Conservation (phyloP, 2,888 invertebrate species). For the Scaptomyza tumidula region DNA sequence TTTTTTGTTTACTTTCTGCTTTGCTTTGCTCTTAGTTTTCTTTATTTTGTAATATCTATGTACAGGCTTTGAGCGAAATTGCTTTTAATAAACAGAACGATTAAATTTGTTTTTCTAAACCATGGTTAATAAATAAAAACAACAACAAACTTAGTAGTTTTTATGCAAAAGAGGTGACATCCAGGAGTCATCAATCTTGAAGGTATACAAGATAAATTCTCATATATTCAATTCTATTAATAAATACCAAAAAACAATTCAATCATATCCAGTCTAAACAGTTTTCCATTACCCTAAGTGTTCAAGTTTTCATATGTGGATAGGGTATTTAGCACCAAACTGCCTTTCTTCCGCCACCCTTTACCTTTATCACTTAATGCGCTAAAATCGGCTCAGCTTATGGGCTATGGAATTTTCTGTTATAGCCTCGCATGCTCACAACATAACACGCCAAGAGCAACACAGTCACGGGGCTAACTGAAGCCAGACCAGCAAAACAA, state of each 20-base stretch:
- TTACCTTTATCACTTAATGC: slow-evolving; percentile 11
- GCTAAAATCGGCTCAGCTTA: slow-evolving; percentile 43
- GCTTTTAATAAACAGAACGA: no score
- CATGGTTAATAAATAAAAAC: no score
- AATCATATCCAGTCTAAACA: no score
- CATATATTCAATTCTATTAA: background rate
- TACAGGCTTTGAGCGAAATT: no score
- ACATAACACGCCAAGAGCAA: slow-evolving; percentile 37
- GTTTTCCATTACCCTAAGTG: slow-evolving; percentile 42
- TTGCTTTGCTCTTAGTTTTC: no score
- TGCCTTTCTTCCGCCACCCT: background rate
- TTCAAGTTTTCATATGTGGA: slow-evolving; percentile 41
- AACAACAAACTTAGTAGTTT: no score
- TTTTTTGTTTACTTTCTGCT: no score
- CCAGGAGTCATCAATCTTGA: no score
- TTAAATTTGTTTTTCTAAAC: no score
- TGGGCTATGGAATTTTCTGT: slow-evolving; percentile 29
- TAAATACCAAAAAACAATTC: background rate
- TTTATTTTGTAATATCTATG: no score
- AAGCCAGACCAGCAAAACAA: slow-evolving; percentile 4
- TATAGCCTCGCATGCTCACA: slow-evolving; percentile 62
- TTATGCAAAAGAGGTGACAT: no score
- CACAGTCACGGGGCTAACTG: slow-evolving; percentile 29
- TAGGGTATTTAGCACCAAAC: slow-evolving; percentile 2
- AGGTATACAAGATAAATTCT: no score